Percentiles rank a stretch among this genome's conserved stretches.
Conservation (phyloP, 1,140 invertebrate species). For the Drosophila mauritiana region DNA sequence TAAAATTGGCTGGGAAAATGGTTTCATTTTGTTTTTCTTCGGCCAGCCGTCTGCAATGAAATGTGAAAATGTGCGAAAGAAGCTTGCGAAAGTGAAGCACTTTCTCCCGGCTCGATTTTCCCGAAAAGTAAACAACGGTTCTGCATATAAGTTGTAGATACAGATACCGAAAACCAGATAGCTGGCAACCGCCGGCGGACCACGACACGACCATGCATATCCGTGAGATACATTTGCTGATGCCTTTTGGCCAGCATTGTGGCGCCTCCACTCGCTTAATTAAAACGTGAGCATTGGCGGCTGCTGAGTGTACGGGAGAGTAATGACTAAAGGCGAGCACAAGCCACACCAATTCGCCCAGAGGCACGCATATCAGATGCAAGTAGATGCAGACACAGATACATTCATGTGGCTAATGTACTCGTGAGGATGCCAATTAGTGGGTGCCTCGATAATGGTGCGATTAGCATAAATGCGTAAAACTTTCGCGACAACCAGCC, state of each 20-base stretch:
- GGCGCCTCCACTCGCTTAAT: conserved; percentile 43
- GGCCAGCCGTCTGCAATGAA: not conserved
- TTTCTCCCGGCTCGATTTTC: conserved; percentile 26
- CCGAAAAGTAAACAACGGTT: conserved; percentile 34
- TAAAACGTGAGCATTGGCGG: conserved; percentile 64
- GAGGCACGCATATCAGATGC: conserved; percentile 21
- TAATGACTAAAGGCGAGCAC: conserved; percentile 43
- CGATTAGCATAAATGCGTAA: conserved; percentile 50
- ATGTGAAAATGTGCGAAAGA: conserved; percentile 21
- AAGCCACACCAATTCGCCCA: conserved; percentile 6
- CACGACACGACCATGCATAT: conserved; percentile 22
- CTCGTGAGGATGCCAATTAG: conserved; percentile 53
- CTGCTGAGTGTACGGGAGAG: conserved; percentile 33
- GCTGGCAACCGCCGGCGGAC: conserved; percentile 11
- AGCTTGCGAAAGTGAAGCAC: conserved; percentile 34
- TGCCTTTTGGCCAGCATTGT: conserved; percentile 9
- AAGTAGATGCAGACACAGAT: not conserved
- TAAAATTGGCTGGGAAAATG: conserved; percentile 53
- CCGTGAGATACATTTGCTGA: conserved; percentile 45
- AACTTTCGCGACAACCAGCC: conserved; percentile 4
- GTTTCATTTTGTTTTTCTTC: conserved; percentile 18
- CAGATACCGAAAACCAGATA: conserved; percentile 14
- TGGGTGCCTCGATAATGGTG: conserved; percentile 32
- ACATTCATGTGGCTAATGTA: conserved; percentile 2
- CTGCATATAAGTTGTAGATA: conserved; percentile 35